Evolutionary conservation across 1,140 invertebrate genomes (phyloP).

Genomic region (Pristionchus pacificus): DNA sequence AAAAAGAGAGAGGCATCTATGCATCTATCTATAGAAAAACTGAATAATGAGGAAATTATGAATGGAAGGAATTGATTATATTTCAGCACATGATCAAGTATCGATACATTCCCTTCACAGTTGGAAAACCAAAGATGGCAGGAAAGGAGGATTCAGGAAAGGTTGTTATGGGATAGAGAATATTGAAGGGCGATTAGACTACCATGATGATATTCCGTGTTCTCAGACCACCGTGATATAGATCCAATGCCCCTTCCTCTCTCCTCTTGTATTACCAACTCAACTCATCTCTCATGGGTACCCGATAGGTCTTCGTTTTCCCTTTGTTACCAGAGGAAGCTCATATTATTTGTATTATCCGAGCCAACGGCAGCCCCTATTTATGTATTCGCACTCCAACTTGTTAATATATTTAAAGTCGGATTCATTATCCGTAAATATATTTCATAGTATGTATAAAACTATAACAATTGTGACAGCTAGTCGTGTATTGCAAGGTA

Average conservation of each 20-base stretch:
- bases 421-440: no score
- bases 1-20: no score
- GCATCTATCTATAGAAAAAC: no score
- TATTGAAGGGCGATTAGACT: not conserved
- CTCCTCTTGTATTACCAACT: not conserved
- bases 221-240: not conserved
- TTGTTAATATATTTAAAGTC: no score
- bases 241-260: not conserved
- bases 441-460: no score
- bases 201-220: not conserved
- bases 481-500: no score
- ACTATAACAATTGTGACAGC: no score
- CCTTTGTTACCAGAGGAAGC: not conserved
- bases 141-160: slow-evolving; percentile 60
- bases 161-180: slow-evolving; percentile 43
- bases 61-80: no score
- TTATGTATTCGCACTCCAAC: no score
- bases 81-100: slow-evolving; percentile 99
- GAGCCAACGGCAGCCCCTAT: no score
- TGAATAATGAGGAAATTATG: no score
- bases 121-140: slow-evolving; percentile 74
- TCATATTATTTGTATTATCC: no score
- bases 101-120: slow-evolving; percentile 93
- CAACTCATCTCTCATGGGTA: not conserved
- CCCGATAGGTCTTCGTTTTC: slow-evolving; percentile 3